Evolutionary conservation across 1,140 invertebrate species (phyloP).

Genomic region (Euura saliciscinereae): DNA sequence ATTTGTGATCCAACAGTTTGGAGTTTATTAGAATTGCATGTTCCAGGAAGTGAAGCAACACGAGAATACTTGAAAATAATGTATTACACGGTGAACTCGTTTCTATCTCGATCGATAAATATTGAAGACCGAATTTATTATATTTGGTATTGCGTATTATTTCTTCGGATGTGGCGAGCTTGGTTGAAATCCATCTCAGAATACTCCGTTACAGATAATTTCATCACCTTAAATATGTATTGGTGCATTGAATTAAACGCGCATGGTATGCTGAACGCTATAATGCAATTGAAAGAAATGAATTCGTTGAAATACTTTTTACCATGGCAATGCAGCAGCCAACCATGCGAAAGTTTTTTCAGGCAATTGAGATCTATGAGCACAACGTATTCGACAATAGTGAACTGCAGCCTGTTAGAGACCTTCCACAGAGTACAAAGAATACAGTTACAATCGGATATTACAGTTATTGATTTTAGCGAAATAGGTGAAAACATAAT

Average conservation of each 20-base stretch:
- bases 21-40: too few relatives aligned
- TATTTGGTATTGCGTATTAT: slow-evolving; percentile 21
- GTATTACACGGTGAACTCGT: too few relatives aligned
- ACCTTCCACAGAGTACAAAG: slow-evolving; percentile 24
- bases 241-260: slow-evolving; percentile 26
- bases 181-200: slow-evolving; percentile 13
- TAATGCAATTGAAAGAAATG: slow-evolving; percentile 14
- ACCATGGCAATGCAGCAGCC: slow-evolving; percentile 21
- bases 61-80: too few relatives aligned
- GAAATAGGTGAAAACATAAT: too few relatives aligned
- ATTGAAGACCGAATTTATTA: slow-evolving; percentile 11
- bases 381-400: slow-evolving; percentile 21
- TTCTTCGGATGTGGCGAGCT: slow-evolving; percentile 16
- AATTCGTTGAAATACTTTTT: slow-evolving; percentile 16
- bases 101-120: slow-evolving; percentile 13
- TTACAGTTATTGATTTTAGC: slow-evolving; percentile 15
- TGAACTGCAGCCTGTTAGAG: slow-evolving; percentile 27
- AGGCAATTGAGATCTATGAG: slow-evolving; percentile 20
- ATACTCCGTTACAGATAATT: slow-evolving; percentile 20
- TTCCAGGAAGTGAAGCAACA: too few relatives aligned
- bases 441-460: slow-evolving; percentile 19
- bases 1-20: too few relatives aligned
- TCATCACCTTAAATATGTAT: slow-evolving; percentile 17
- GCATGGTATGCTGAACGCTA: slow-evolving; percentile 19
- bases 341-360: slow-evolving; percentile 22